Evolutionary conservation across 2,888 invertebrate species (phyloP).

Genomic region (Zhuqinia jingwanae): DNA sequence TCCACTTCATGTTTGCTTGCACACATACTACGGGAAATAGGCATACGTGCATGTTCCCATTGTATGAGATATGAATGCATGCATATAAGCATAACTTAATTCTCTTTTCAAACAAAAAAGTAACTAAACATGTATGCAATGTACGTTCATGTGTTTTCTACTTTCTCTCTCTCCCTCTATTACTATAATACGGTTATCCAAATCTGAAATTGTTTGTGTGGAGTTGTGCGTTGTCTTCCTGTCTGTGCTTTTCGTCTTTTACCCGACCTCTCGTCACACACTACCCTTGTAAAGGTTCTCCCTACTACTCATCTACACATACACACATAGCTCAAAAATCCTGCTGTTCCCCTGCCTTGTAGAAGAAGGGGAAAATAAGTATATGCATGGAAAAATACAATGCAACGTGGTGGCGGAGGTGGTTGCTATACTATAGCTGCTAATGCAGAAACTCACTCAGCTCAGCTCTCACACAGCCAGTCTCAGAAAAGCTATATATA

Average conservation of each 20-base stretch:
- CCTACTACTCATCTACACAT: too few relatives aligned
- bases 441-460: not conserved
- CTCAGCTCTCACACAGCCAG: not conserved
- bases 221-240: slow-evolving; percentile 38
- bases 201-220: slow-evolving; percentile 57
- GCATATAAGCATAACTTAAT: slow-evolving; percentile 30
- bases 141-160: slow-evolving; percentile 12
- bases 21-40: not conserved
- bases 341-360: slow-evolving; percentile 29
- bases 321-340: slow-evolving; percentile 15
- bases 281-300: too few relatives aligned
- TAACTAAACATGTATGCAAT: slow-evolving; percentile 41
- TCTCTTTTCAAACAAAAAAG: slow-evolving; percentile 45
- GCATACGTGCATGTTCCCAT: not conserved
- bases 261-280: slow-evolving; percentile 43
- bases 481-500: too few relatives aligned
- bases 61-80: too few relatives aligned
- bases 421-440: not conserved
- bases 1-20: not conserved
- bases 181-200: slow-evolving; percentile 40
- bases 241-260: slow-evolving; percentile 3
- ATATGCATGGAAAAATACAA: slow-evolving; percentile 27
- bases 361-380: slow-evolving; percentile 10
- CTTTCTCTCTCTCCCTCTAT: slow-evolving; percentile 17
- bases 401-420: not conserved